Conservation (phyloP, 2,888 invertebrate genomes). For the Lamellibrachia columna region DNA sequence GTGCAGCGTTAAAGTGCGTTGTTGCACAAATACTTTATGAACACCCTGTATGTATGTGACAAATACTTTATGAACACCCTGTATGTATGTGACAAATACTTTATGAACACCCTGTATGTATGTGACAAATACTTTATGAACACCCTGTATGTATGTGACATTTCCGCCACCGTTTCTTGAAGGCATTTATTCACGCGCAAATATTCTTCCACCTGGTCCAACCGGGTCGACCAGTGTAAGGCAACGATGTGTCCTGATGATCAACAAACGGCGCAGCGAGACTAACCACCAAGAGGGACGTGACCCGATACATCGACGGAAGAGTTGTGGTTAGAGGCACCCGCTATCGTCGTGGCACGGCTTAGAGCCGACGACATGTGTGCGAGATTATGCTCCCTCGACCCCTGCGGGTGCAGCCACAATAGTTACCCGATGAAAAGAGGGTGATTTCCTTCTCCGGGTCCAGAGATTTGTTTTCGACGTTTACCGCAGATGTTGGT, state of each 20-base stretch:
- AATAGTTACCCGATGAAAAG: background rate
- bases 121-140: background rate
- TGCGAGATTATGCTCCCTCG: background rate
- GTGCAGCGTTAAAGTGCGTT: too few species aligned
- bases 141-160: background rate
- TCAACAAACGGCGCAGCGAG: background rate
- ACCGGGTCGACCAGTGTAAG: too few species aligned
- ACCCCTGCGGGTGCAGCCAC: background rate
- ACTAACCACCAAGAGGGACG: background rate
- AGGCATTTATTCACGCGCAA: background rate
- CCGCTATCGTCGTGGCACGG: background rate
- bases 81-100: background rate
- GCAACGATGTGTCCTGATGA: background rate
- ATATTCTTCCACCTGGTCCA: too few species aligned
- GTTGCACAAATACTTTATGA: too few species aligned
- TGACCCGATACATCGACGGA: background rate
- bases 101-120: background rate
- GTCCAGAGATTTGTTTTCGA: too few species aligned
- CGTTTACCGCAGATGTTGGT: too few species aligned
- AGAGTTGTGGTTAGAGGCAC: background rate
- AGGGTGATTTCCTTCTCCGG: background rate
- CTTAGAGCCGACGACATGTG: background rate
- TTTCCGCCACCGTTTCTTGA: background rate
- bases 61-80: too few species aligned
- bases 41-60: background rate